Evolutionary conservation across 2,113 vertebrate genomes (phyloP).

Genomic region (Numenius arquata): DNA sequence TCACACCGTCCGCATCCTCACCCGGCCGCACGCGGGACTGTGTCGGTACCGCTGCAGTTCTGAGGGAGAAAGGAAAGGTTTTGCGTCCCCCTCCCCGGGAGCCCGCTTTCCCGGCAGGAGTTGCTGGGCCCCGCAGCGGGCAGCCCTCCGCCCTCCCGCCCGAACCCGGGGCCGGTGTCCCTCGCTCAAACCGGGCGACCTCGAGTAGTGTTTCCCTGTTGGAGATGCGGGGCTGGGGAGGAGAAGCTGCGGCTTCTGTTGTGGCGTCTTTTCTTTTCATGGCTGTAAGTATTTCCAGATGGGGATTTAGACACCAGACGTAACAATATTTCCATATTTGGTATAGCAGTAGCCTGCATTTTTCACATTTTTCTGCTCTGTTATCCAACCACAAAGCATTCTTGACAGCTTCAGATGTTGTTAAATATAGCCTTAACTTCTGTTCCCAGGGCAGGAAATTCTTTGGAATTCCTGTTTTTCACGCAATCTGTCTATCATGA

Average conservation of each 20-base stretch:
- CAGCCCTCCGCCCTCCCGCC: neutral
- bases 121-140: neutral
- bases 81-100: too few relatives aligned
- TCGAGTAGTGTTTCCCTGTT: neutral
- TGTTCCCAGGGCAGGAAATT: conserved; percentile 94
- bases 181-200: neutral
- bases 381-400: conserved; percentile 97
- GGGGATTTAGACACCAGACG: conserved; percentile 91
- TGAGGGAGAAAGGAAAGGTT: neutral
- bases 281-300: conserved; percentile 93
- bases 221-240: neutral
- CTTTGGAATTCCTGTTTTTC: conserved; percentile 90
- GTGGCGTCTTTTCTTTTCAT: conserved; percentile 81
- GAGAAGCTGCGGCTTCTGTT: conserved; percentile 69
- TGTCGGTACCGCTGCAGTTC: neutral
- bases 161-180: neutral
- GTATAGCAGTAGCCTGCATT: conserved; percentile 98
- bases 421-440: conserved; percentile 88
- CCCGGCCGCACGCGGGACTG: neutral
- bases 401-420: conserved; percentile 94
- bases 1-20: fast-evolving
- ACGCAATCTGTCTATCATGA: conserved; percentile 88
- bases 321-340: conserved; percentile 99
- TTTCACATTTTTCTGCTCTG: conserved; percentile 97
- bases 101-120: neutral